Base-by-base conservation (phyloP, 64 coral and sea anemone genomes). In the Exaiptasia diaphana region DNA sequence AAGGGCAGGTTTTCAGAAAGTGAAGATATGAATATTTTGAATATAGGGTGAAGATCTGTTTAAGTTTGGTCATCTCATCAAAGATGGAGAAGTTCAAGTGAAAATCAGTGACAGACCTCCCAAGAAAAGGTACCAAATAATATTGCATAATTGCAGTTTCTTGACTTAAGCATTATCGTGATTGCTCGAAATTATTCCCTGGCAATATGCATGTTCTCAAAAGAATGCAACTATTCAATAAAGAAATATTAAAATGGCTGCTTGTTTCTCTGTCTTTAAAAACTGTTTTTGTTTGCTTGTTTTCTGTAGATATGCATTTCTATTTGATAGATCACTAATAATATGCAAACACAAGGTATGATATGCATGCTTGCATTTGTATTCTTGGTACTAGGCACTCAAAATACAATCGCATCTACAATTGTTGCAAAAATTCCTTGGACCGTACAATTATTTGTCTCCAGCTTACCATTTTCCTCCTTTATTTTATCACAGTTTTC, bases 71-170 rank as follows among this genome's bases (percentile, higher is more conserved):
- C 81, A 85, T 75, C 76, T 96, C 10, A 42, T 96, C 2, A 96
- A 96, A 82, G 92, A 96, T 85, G 92, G 92, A 38, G 92, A 96
- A 58, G 43, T 96, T 20, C 87, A 90, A 68, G 83, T 96, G 55
- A 96, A 96, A 86, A 85, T 84, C n/a, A 89, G 82, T 68, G 92
- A 96, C 67, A 82, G 85, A 40, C 90, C 83, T 38, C 90, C 90
- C 30, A 93, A 87, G 68, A 93, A 93, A 67, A 93, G 90, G 90
- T 93, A 84, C 4, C 6, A 77, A 18, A 22, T 22, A 77, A 57
- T 39, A 12, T 25, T 17, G 17, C 23, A 30, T 61, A 1, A 32
- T 67, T 3, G 1, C 36, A 46, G 48, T 53, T n/a, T 11, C 17
- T 20, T 46, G 5, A 22, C 29, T 49, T 38, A 46, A 45, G 38